Percentiles rank a stretch among this genome's conserved stretches.
Evolutionary conservation across 2,797 vertebrate species (phyloP).

Genomic region (Urosaurus nigricauda): DNA sequence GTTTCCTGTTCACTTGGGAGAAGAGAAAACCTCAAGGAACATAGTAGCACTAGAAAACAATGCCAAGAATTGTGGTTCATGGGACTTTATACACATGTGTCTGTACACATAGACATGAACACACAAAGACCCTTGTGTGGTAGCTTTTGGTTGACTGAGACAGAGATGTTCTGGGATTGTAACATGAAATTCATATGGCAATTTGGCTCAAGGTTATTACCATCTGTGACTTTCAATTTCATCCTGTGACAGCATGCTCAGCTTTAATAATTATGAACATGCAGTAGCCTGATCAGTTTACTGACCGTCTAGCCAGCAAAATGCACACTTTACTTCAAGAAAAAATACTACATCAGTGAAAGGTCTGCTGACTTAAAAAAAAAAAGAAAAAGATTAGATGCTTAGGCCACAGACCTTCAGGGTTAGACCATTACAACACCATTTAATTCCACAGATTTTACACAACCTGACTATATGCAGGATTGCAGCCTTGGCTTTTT

Average conservation of each 20-base stretch:
- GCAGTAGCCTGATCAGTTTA: not conserved
- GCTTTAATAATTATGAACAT: not conserved
- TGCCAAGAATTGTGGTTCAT: not conserved
- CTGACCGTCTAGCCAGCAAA: not conserved
- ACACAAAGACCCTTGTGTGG: not conserved
- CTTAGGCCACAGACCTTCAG: not conserved
- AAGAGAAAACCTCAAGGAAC: not conserved
- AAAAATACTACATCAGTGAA: not conserved
- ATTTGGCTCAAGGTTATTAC: constrained; percentile 1
- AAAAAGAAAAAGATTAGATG: not conserved
- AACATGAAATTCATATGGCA: constrained; percentile 7
- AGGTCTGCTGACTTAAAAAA: not conserved
- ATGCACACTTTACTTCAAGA: not conserved
- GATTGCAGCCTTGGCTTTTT: not conserved
- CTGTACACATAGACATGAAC: not conserved
- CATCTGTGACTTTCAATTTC: not conserved
- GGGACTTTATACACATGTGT: not conserved
- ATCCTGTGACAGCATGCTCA: not conserved
- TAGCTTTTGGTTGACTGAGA: constrained; percentile 42
- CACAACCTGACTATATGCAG: not conserved
- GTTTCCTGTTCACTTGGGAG: not conserved
- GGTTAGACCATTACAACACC: not conserved
- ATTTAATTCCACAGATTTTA: not conserved
- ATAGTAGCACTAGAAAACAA: not conserved
- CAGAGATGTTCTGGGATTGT: constrained; percentile 18